Percentiles rank a stretch among this genome's conserved stretches.
Conservation (phyloP, 92 coral and sea anemone species). For the Parazoanthus swiftii region DNA sequence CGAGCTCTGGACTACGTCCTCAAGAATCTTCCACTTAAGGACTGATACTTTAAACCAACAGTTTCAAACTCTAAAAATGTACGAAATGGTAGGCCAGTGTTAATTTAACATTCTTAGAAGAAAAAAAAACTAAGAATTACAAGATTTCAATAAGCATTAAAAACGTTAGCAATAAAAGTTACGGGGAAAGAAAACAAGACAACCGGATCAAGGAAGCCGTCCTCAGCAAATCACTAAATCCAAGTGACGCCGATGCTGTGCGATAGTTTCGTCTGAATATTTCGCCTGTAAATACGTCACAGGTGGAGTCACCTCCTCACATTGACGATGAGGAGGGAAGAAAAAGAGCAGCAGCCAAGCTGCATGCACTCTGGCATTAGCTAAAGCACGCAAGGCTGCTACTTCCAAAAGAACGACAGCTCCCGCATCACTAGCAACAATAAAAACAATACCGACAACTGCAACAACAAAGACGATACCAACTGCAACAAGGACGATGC, state of each 20-base stretch:
- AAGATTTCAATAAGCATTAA: too few relatives aligned
- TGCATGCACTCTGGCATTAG: not conserved
- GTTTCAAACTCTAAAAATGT: too few relatives aligned
- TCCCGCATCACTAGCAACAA: not conserved
- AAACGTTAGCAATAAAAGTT: too few relatives aligned
- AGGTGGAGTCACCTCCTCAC: not conserved
- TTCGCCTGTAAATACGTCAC: conserved; percentile 1
- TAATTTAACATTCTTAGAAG: too few relatives aligned
- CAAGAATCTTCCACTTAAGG: too few relatives aligned
- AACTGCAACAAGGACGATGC: too few relatives aligned
- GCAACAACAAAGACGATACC: not conserved
- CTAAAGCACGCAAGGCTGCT: conserved; percentile 25
- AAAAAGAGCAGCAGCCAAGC: conserved; percentile 8
- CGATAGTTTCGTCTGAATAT: not conserved
- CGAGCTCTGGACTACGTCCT: too few relatives aligned
- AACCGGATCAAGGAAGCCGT: not conserved
- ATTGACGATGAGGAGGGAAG: conserved; percentile 3
- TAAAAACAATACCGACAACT: not conserved
- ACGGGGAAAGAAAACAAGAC: not conserved
- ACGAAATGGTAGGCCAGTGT: too few relatives aligned
- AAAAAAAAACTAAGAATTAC: too few relatives aligned
- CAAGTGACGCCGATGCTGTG: not conserved
- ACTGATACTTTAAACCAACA: too few relatives aligned
- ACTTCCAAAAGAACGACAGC: not conserved
- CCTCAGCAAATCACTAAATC: not conserved